Evolutionary conservation across 2,797 vertebrate genomes (phyloP).

Genomic region (Spinus olivaceus): DNA sequence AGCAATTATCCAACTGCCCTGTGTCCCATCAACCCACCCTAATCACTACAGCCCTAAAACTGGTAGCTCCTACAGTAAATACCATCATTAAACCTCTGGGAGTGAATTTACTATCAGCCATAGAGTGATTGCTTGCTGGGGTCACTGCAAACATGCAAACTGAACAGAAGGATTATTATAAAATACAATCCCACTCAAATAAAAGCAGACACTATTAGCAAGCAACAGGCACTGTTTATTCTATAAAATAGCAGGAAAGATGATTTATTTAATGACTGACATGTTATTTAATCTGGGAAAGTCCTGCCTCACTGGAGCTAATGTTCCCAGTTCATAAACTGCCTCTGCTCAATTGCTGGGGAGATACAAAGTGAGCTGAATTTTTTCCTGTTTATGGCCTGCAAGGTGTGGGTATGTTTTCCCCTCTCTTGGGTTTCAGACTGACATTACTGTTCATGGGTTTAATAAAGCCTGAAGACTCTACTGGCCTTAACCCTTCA

Average conservation of each 20-base stretch:
- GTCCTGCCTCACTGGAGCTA: neutral
- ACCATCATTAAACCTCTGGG: conserved; percentile 16
- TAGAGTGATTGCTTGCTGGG: neutral
- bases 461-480: conserved; percentile 38
- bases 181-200: neutral
- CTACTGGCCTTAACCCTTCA: neutral
- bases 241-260: conserved; percentile 5
- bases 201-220: neutral
- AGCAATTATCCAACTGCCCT: conserved; percentile 26
- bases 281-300: neutral
- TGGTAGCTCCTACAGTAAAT: conserved; percentile 9
- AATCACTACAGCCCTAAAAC: conserved; percentile 20
- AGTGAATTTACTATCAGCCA: neutral
- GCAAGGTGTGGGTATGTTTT: neutral
- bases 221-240: neutral
- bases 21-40: neutral
- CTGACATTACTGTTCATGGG: neutral
- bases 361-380: neutral
- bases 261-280: neutral
- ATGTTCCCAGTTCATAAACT: neutral
- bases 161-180: neutral
- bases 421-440: conserved; percentile 2
- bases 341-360: neutral
- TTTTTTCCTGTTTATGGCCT: neutral
- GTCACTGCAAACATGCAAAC: conserved; percentile 15